Percentiles rank a stretch among this genome's conserved stretches.
phyloP scores from a whole-genome alignment of 2,888 invertebrate genomes.

The Orchestes rusci region DNA sequence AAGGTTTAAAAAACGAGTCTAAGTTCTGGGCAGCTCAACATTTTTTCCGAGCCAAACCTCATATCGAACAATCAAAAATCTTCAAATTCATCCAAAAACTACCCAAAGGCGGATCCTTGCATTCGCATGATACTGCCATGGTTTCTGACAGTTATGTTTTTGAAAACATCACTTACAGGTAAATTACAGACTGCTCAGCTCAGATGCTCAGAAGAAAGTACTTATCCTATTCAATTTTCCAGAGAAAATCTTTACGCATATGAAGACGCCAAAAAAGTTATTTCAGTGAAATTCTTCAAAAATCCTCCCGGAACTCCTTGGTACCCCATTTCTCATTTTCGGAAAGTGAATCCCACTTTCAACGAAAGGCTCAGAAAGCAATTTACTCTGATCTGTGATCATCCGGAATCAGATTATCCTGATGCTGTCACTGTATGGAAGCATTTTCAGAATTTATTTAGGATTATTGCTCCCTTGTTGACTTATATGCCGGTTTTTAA shows the following conservation, averaged over 20 bases:
- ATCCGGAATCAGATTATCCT: constrained; percentile 36
- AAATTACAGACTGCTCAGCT: too few species aligned
- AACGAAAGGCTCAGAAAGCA: constrained; percentile 48
- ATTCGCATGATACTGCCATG: constrained; percentile 60
- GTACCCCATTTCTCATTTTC: constrained; percentile 26
- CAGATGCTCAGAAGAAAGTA: neutral
- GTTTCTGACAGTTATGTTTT: constrained; percentile 53
- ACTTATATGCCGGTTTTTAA: constrained; percentile 51
- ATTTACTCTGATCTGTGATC: constrained; percentile 50
- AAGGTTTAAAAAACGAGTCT: constrained; percentile 31
- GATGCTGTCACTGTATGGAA: constrained; percentile 46
- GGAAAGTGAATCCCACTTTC: constrained; percentile 38
- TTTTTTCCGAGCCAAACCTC: constrained; percentile 54
- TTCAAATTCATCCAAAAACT: constrained; percentile 58
- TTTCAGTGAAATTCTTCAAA: constrained; percentile 35
- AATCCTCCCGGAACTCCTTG: constrained; percentile 21
- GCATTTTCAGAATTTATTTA: constrained; percentile 47
- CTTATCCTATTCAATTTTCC: neutral
- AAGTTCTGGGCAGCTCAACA: constrained; percentile 57
- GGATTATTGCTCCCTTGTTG: constrained; percentile 43
- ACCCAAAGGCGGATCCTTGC: constrained; percentile 68
- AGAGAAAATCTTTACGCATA: constrained; percentile 47
- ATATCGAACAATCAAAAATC: constrained; percentile 55
- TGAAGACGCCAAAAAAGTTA: constrained; percentile 27
- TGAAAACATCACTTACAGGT: constrained; percentile 55